Percentiles rank a stretch among this genome's conserved stretches.
phyloP scores from a whole-genome alignment of 2,113 vertebrate genomes.

The Melanotaenia duboulayi region DNA sequence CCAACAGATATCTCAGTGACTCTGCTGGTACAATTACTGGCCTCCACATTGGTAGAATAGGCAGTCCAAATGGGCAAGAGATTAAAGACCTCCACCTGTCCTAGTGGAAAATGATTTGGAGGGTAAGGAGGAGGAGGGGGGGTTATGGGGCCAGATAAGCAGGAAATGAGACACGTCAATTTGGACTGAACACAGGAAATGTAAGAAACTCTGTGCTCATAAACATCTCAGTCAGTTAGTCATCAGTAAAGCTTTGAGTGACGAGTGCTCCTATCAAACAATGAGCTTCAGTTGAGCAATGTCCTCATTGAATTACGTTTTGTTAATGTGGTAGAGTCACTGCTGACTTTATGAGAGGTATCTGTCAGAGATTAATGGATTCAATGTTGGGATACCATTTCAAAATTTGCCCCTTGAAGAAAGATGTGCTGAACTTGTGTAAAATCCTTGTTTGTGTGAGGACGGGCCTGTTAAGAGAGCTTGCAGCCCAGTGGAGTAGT shows the following conservation, averaged over 20 bases:
- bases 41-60: slow-evolving; percentile 28
- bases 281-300: background rate
- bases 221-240: slow-evolving; percentile 54
- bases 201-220: slow-evolving; percentile 32
- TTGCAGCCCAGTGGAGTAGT: slow-evolving; percentile 10
- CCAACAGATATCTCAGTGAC: slow-evolving; percentile 69
- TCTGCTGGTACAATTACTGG: slow-evolving; percentile 57
- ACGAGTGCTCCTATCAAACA: slow-evolving; percentile 31
- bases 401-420: slow-evolving; percentile 25
- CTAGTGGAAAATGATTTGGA: slow-evolving; percentile 21
- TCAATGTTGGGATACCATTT: slow-evolving; percentile 21
- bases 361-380: slow-evolving; percentile 9
- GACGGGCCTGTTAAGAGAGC: slow-evolving; percentile 43
- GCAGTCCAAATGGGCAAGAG: slow-evolving; percentile 36
- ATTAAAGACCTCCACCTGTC: slow-evolving; percentile 73
- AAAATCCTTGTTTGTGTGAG: slow-evolving; percentile 6
- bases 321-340: background rate
- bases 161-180: slow-evolving; percentile 50
- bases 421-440: slow-evolving; percentile 19
- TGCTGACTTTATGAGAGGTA: slow-evolving; percentile 12
- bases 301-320: background rate
- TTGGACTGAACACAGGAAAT: slow-evolving; percentile 42
- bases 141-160: slow-evolving; percentile 27
- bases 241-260: slow-evolving; percentile 30
- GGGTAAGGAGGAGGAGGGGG: background rate